Evolutionary conservation across 2,797 vertebrate species (phyloP).

Genomic region (Tragelaphus oryx): DNA sequence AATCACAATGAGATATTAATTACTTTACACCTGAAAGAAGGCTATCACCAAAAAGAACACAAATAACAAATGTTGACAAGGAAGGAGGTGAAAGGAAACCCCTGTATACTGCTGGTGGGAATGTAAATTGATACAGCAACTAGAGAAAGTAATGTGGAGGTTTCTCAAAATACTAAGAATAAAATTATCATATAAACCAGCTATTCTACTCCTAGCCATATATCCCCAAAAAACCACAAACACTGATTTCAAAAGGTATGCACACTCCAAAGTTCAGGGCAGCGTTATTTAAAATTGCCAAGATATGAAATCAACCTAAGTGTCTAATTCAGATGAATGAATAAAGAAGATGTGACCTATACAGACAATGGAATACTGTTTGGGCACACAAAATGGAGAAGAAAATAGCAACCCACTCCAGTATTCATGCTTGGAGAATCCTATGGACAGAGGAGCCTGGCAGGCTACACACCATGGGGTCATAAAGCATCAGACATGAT

Average conservation of each 20-base stretch:
- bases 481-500: not conserved
- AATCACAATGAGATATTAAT: not conserved
- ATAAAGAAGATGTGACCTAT: not conserved
- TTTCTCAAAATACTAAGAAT: not conserved
- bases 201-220: not conserved
- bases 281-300: not conserved
- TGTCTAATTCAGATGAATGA: not conserved
- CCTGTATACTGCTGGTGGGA: not conserved
- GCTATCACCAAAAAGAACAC: not conserved
- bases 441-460: no score
- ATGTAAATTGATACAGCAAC: not conserved
- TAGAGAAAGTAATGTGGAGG: not conserved
- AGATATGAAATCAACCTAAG: not conserved
- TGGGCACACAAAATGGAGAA: not conserved
- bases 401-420: not conserved
- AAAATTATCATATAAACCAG: not conserved
- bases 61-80: not conserved
- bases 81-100: not conserved
- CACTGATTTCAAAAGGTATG: not conserved
- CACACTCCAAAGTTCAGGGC: not conserved
- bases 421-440: not conserved
- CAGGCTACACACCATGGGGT: not conserved
- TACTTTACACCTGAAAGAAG: not conserved
- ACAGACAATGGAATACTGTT: not conserved
- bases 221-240: rapidly evolving